Conservation (phyloP, 2,888 invertebrate species). For the Dynastes tityus region DNA sequence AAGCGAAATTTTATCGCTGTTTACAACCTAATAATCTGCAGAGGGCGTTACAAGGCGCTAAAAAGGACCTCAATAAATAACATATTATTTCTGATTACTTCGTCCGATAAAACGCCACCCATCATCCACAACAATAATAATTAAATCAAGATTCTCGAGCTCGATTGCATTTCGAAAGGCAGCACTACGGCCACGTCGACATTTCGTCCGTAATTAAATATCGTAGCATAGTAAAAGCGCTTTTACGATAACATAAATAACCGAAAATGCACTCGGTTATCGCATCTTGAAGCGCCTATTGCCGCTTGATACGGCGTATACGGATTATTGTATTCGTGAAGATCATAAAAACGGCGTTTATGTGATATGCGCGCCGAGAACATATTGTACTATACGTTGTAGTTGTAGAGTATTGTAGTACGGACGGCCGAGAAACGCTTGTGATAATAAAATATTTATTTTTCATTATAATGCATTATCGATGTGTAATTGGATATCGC, state of each 20-base stretch:
- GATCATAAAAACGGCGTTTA: constrained; percentile 43
- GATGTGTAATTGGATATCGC: constrained; percentile 51
- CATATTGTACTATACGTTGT: constrained; percentile 5
- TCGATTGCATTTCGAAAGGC: neutral
- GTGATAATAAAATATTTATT: constrained; percentile 52
- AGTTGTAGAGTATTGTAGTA: neutral
- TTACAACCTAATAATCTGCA: constrained; percentile 26
- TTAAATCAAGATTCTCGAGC: constrained; percentile 27
- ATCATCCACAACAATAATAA: constrained; percentile 39
- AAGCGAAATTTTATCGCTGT: constrained; percentile 19
- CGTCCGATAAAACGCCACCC: constrained; percentile 25
- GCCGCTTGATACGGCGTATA: constrained; percentile 9
- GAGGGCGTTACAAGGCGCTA: constrained; percentile 13
- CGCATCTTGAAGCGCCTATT: neutral
- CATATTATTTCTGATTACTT: constrained; percentile 36
- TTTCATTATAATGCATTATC: constrained; percentile 46
- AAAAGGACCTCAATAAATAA: constrained; percentile 26
- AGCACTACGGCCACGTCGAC: neutral
- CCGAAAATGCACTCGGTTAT: constrained; percentile 44
- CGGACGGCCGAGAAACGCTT: neutral
- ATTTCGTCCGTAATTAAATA: constrained; percentile 32
- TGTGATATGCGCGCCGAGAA: constrained; percentile 19
- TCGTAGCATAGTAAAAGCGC: constrained; percentile 16
- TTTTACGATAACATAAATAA: constrained; percentile 44
- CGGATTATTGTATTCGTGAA: constrained; percentile 39